A percentile compares a stretch with the other conserved stretches of the same genome.
These are phyloP conservation scores for Porites divaricata DNA, from an alignment of 92 coral and sea anemone genomes.

Conservation along the genomic window DNA sequence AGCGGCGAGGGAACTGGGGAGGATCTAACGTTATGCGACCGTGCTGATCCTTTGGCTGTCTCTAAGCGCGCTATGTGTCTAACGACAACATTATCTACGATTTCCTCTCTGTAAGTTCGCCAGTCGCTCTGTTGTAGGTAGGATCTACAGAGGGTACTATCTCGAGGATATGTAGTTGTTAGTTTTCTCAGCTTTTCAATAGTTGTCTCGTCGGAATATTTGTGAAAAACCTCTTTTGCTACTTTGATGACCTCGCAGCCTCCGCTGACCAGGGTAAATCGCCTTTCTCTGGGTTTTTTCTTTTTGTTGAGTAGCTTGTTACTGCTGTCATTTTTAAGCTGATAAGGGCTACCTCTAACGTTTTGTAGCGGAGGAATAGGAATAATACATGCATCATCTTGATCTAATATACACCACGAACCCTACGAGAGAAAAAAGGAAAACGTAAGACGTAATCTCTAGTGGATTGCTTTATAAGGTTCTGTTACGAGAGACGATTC, in stretches of 20 bases:
- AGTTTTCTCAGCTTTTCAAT: conserved; percentile 57
- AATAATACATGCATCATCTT: conserved; percentile 24
- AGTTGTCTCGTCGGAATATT: conserved; percentile 73
- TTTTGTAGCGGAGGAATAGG: neutral
- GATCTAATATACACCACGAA: conserved; percentile 45
- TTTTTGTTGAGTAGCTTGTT: neutral
- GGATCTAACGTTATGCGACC: conserved; percentile 57
- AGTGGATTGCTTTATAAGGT: neutral
- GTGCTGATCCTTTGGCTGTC: conserved; percentile 72
- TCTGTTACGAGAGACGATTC: too few relatives aligned
- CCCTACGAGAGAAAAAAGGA: conserved; percentile 11
- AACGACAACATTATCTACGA: conserved; percentile 78
- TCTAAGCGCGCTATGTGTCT: conserved; percentile 60
- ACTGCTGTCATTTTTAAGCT: neutral
- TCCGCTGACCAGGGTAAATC: conserved; percentile 76
- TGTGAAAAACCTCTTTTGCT: conserved; percentile 72
- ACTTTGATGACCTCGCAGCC: conserved; percentile 93
- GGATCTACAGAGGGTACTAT: conserved; percentile 71
- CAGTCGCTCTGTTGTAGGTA: conserved; percentile 88
- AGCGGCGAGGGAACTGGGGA: conserved; percentile 86
- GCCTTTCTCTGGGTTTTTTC: conserved; percentile 54
- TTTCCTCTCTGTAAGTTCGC: conserved; percentile 90
- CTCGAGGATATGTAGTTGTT: conserved; percentile 75
- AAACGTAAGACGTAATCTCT: neutral
- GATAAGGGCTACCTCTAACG: neutral